phyloP scores from a whole-genome alignment of 2,113 vertebrate genomes.

The Fregata magnificens region DNA sequence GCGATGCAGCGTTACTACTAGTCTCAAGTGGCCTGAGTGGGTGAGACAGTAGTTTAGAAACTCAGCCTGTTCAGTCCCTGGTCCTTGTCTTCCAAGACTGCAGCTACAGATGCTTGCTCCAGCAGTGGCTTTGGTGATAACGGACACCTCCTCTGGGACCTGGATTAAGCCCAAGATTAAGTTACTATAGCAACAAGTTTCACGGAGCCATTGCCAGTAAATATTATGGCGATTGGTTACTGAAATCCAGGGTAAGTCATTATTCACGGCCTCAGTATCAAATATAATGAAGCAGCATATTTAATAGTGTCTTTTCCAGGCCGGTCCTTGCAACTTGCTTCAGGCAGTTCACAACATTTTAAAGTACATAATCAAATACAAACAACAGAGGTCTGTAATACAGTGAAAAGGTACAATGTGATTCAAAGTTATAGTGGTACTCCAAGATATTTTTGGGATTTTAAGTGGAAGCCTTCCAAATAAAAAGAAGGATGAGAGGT shows the following conservation, averaged over 20 bases:
- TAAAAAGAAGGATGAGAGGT: not conserved
- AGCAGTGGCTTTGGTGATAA: conserved; percentile 14
- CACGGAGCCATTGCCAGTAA: not conserved
- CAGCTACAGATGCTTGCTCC: not conserved
- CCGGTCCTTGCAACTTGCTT: not conserved
- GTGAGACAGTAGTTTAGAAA: conserved; percentile 28
- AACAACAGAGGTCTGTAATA: not conserved
- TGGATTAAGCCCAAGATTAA: conserved; percentile 6
- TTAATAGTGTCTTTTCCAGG: not conserved
- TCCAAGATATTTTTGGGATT: not conserved
- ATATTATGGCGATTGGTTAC: conserved; percentile 43
- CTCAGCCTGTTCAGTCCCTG: not conserved
- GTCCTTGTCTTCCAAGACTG: not conserved
- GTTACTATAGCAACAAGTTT: conserved; percentile 37
- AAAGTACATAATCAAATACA: not conserved
- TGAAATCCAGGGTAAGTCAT: conserved; percentile 17
- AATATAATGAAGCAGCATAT: not conserved
- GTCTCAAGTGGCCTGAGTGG: not conserved
- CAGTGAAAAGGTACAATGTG: not conserved
- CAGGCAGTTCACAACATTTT: not conserved
- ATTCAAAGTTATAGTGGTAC: not conserved
- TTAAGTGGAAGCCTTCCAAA: not conserved
- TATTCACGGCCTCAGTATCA: not conserved
- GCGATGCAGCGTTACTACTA: not conserved
- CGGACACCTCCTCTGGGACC: not conserved